A percentile compares a stretch with the other conserved stretches of the same genome.
Evolutionary conservation across 2,113 vertebrate genomes (phyloP).

Genomic region (Porphyrio hochstetteri): DNA sequence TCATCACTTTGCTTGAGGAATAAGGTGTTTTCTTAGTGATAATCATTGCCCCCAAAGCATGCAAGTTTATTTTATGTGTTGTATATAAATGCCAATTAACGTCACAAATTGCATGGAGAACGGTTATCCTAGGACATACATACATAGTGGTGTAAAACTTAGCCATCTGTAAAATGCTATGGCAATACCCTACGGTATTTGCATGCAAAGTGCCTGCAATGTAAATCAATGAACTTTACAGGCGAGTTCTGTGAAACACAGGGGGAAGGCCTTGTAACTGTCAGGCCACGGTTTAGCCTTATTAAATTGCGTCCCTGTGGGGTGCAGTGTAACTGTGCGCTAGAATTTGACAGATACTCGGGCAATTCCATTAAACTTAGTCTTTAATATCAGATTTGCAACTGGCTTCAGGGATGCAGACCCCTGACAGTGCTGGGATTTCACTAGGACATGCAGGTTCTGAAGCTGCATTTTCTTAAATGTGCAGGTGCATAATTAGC

Average conservation of each 20-base stretch:
- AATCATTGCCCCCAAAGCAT: background rate
- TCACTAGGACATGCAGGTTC: fast-evolving
- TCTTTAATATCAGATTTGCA: background rate
- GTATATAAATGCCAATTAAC: background rate
- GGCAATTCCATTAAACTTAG: background rate
- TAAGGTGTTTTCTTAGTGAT: background rate
- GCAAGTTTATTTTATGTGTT: background rate
- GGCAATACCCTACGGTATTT: background rate
- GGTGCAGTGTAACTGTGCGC: fast-evolving
- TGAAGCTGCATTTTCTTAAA: background rate
- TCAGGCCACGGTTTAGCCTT: fast-evolving
- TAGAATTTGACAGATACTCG: background rate
- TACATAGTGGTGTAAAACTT: background rate
- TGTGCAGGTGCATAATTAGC: background rate
- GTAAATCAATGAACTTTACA: background rate
- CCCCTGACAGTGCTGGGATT: background rate
- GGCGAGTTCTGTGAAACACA: fast-evolving
- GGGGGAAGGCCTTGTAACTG: background rate
- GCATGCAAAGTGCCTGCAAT: background rate
- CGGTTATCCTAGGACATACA: background rate
- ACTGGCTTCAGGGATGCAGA: background rate
- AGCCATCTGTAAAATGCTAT: background rate
- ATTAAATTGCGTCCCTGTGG: background rate
- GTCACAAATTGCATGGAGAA: background rate
- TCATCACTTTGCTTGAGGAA: background rate